Evolutionary conservation across 2,113 vertebrate genomes (phyloP).

Genomic region (Emydura subglobosa): DNA sequence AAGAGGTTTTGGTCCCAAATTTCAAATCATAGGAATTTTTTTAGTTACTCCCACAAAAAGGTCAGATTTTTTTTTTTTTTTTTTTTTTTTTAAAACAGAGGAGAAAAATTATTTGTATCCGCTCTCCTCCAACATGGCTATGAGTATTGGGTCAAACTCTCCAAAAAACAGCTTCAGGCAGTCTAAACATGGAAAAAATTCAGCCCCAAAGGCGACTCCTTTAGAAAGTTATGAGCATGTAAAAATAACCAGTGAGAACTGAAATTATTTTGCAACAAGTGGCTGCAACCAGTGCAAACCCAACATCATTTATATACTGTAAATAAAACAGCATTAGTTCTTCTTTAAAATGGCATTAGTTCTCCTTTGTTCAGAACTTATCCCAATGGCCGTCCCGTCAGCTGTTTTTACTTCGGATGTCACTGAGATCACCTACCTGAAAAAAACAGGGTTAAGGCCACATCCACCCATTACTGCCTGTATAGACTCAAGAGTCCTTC

Average conservation of each 20-base stretch:
- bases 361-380: neutral
- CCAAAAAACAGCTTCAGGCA: neutral
- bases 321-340: neutral
- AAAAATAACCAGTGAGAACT: neutral
- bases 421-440: neutral
- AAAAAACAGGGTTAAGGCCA: neutral
- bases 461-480: neutral
- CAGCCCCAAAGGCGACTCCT: neutral
- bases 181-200: slow-evolving; percentile 24
- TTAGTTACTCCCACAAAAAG: neutral
- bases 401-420: neutral
- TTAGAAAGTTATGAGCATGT: neutral
- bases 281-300: neutral
- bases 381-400: slow-evolving; percentile 9
- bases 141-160: neutral
- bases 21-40: neutral
- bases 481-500: neutral
- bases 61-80: neutral
- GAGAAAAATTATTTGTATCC: neutral
- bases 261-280: neutral
- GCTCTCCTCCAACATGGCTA: neutral
- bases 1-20: neutral
- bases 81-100: neutral
- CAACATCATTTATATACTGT: neutral
- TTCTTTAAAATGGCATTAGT: neutral